Conservation (phyloP, 2,113 vertebrate genomes). For the Thamnophis sirtalis region DNA sequence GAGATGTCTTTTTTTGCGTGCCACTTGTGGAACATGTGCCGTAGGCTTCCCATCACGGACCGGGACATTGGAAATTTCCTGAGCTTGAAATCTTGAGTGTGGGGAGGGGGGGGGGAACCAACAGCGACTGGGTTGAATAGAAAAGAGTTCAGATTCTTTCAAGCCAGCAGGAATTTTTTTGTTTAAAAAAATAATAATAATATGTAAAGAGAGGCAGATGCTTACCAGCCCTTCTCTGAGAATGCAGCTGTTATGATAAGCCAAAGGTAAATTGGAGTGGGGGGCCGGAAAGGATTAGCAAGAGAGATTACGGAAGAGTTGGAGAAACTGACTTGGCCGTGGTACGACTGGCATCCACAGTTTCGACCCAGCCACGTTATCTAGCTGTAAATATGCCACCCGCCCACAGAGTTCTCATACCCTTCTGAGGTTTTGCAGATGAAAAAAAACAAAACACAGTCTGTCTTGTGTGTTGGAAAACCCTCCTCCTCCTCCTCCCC, state of each 20-base stretch:
- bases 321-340: neutral
- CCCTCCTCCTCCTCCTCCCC: no score
- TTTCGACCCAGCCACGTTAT: neutral
- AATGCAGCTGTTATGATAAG: neutral
- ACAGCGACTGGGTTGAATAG: neutral
- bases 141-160: neutral
- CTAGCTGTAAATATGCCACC: neutral
- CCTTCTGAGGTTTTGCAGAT: neutral
- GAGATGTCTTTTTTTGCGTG: no score
- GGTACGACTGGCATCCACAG: neutral
- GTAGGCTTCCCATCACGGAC: no score
- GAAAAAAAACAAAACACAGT: neutral
- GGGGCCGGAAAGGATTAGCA: neutral
- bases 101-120: no score
- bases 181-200: neutral
- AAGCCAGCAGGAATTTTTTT: neutral
- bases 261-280: neutral
- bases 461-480: neutral
- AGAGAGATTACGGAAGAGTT: neutral
- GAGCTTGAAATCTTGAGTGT: neutral
- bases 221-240: neutral
- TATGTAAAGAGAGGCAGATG: neutral
- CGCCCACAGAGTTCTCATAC: slow-evolving; percentile 20
- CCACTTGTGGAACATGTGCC: no score
- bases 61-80: neutral